Percentiles rank a stretch among this genome's conserved stretches.
These are phyloP conservation scores for Pandemis cinnamomeana DNA, from an alignment of 2,888 invertebrate species.

Conservation along the genomic window DNA sequence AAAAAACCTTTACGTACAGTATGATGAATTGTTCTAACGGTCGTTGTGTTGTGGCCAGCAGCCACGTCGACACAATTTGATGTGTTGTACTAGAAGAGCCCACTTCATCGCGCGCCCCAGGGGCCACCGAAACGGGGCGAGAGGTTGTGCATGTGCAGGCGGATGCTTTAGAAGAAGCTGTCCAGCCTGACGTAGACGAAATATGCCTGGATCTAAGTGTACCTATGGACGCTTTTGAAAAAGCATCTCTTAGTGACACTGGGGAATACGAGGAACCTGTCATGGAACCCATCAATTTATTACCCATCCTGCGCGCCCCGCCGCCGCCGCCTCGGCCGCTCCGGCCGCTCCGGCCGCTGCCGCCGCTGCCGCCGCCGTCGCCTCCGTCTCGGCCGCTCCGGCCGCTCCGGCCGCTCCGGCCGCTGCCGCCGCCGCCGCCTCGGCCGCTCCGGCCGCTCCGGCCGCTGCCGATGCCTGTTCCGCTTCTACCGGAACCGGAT, in stretches of 20 bases:
- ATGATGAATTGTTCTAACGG: background rate
- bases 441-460: background rate
- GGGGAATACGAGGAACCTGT: background rate
- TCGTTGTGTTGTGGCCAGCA: constrained; percentile 53
- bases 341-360: background rate
- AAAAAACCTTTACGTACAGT: background rate
- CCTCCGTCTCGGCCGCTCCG: no score
- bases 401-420: no score
- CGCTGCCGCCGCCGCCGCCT: background rate
- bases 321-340: background rate
- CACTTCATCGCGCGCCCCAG: background rate
- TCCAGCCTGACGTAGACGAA: background rate
- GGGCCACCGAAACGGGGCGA: background rate
- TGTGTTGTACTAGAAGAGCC: constrained; percentile 63
- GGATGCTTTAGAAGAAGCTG: background rate
- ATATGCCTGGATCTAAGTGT: background rate
- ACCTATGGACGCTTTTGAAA: background rate
- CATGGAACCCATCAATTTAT: background rate
- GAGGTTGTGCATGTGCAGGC: background rate
- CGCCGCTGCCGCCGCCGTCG: background rate
- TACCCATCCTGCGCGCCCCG: background rate
- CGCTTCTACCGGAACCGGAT: background rate
- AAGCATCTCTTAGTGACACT: background rate
- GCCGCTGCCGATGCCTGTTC: background rate
- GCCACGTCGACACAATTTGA: constrained; percentile 68